Conservation (phyloP, 2,797 vertebrate species). For the Glossophaga mutica region DNA sequence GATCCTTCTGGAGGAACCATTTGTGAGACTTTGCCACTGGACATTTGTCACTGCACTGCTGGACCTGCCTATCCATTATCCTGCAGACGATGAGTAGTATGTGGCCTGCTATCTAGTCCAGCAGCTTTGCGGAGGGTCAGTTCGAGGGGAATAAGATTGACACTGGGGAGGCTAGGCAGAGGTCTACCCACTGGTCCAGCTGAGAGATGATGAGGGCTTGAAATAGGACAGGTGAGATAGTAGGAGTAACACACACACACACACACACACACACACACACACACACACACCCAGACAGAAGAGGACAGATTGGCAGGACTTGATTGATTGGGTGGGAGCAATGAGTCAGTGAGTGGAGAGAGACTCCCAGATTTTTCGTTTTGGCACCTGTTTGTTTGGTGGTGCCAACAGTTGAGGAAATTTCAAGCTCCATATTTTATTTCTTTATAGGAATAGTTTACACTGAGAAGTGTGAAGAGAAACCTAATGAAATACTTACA, state of each 20-base stretch:
- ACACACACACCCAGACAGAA: too few species aligned
- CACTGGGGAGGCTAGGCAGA: background rate
- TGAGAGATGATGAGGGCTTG: background rate
- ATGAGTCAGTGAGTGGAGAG: background rate
- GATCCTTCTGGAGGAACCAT: background rate
- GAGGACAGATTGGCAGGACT: background rate
- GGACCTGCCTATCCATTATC: background rate
- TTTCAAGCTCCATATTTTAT: background rate
- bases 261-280: too few species aligned
- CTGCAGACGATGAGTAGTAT: background rate
- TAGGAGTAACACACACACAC: too few species aligned
- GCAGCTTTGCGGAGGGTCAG: background rate
- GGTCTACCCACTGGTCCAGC: background rate
- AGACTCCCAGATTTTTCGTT: background rate
- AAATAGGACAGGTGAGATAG: background rate
- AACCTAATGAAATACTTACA: background rate
- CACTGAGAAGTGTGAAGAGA: background rate
- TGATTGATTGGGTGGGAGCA: background rate
- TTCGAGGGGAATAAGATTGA: background rate
- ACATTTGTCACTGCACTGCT: background rate
- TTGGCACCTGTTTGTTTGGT: background rate
- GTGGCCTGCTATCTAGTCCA: too few species aligned
- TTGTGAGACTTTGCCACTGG: background rate
- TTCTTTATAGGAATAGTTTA: background rate
- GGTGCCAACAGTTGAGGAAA: background rate